These are phyloP conservation scores for Bostrychus sinensis DNA, from an alignment of 2,113 vertebrate species.

Conservation along the genomic window DNA sequence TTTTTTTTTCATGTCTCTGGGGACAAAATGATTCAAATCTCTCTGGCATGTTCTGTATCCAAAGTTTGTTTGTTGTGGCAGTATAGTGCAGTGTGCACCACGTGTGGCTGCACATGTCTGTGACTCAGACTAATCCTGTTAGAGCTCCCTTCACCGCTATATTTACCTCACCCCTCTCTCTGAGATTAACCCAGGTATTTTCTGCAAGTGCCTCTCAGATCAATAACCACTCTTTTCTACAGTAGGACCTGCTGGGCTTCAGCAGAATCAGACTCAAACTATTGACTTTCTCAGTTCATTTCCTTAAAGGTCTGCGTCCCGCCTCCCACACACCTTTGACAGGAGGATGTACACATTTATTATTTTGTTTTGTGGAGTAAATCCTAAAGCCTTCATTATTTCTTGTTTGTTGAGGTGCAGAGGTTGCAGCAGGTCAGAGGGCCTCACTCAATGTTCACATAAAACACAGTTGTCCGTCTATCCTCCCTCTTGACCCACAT, in stretches of 20 bases:
- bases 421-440: conserved; percentile 9
- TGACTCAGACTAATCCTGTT: conserved; percentile 73
- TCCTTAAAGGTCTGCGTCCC: conserved; percentile 5
- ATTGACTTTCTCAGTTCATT: conserved; percentile 35
- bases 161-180: conserved; percentile 60
- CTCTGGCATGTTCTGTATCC: conserved; percentile 3
- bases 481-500: conserved; percentile 18
- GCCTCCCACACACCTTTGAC: conserved; percentile 34
- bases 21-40: background rate
- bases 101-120: conserved; percentile 43
- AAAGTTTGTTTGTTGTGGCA: background rate
- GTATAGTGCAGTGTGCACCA: conserved; percentile 7
- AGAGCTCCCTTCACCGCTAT: conserved; percentile 60
- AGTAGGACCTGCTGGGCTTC: conserved; percentile 30
- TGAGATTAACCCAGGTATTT: conserved; percentile 65
- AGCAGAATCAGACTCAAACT: conserved; percentile 29
- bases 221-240: conserved; percentile 49
- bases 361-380: conserved; percentile 16
- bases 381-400: background rate
- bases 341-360: conserved; percentile 30
- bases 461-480: background rate
- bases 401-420: conserved; percentile 1
- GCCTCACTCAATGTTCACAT: conserved; percentile 1
- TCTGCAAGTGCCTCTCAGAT: conserved; percentile 50
- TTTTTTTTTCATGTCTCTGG: conserved; percentile 2